Conservation (phyloP, 2,888 invertebrate species). For the Hypselothyrea guttata region DNA sequence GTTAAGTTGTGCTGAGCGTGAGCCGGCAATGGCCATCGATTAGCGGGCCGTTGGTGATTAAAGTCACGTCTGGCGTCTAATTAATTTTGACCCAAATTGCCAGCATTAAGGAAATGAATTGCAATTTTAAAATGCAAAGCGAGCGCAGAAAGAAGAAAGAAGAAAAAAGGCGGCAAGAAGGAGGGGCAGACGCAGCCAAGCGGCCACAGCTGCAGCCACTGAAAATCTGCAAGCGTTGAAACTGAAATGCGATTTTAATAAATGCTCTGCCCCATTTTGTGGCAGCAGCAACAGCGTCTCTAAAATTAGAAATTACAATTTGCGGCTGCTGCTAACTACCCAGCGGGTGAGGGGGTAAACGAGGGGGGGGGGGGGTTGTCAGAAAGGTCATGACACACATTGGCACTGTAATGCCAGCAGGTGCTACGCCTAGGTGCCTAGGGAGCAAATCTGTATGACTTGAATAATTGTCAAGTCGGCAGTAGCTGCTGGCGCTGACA, state of each 20-base stretch:
- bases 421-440: constrained; percentile 5
- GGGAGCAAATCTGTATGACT: constrained; percentile 42
- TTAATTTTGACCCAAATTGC: constrained; percentile 68
- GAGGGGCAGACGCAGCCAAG: not conserved
- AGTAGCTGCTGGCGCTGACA: not conserved
- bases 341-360: no score
- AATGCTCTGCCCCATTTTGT: constrained; percentile 39
- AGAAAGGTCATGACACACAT: constrained; percentile 62
- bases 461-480: constrained; percentile 53
- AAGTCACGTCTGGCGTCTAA: constrained; percentile 58
- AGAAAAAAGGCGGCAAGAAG: constrained; percentile 11
- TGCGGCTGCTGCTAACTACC: constrained; percentile 38
- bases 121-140: constrained; percentile 47
- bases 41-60: constrained; percentile 50
- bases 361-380: constrained; percentile 16
- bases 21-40: constrained; percentile 51
- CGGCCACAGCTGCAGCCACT: constrained; percentile 10
- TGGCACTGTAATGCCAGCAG: constrained; percentile 37
- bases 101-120: constrained; percentile 65
- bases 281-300: constrained; percentile 27
- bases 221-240: constrained; percentile 26
- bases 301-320: constrained; percentile 65
- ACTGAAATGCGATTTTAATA: constrained; percentile 67
- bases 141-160: constrained; percentile 17
- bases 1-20: constrained; percentile 1